A percentile compares a stretch with the other conserved stretches of the same genome.
Evolutionary conservation across 2,888 invertebrate genomes (phyloP).

Genomic region (Zaprionus lineosus): DNA sequence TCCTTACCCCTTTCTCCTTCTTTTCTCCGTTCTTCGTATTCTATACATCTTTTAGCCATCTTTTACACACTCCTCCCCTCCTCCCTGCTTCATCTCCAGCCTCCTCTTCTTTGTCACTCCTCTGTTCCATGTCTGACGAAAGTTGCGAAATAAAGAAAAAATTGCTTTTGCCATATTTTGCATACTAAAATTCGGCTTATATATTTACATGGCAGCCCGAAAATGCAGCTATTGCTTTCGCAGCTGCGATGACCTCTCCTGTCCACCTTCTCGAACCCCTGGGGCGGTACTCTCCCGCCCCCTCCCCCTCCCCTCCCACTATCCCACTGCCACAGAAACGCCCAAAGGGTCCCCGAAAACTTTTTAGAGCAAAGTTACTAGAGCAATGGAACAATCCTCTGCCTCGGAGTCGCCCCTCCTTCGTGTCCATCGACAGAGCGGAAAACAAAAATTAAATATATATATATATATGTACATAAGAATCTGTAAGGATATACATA

Average conservation of each 20-base stretch:
- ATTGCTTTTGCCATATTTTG: constrained; percentile 66
- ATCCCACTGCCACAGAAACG: constrained; percentile 28
- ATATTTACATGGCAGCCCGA: constrained; percentile 33
- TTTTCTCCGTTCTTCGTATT: no score
- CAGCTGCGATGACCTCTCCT: constrained; percentile 32
- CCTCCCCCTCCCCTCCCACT: background rate
- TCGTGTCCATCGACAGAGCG: background rate
- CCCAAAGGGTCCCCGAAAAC: constrained; percentile 44
- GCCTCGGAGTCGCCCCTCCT: background rate
- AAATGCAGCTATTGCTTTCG: constrained; percentile 30
- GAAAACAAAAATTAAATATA: constrained; percentile 22
- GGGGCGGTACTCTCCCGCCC: background rate
- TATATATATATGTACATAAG: no score
- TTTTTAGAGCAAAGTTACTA: constrained; percentile 54
- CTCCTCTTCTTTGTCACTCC: background rate
- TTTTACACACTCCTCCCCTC: no score
- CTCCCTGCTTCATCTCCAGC: no score
- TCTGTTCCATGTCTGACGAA: constrained; percentile 23
- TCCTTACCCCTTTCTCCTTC: background rate
- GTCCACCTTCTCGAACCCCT: background rate
- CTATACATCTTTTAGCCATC: no score
- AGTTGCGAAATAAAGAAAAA: constrained; percentile 46
- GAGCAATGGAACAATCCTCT: constrained; percentile 11
- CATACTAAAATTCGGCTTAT: constrained; percentile 63
- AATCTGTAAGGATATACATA: no score